phyloP scores from a whole-genome alignment of 1,140 invertebrate species.

The Phortica variegata region DNA sequence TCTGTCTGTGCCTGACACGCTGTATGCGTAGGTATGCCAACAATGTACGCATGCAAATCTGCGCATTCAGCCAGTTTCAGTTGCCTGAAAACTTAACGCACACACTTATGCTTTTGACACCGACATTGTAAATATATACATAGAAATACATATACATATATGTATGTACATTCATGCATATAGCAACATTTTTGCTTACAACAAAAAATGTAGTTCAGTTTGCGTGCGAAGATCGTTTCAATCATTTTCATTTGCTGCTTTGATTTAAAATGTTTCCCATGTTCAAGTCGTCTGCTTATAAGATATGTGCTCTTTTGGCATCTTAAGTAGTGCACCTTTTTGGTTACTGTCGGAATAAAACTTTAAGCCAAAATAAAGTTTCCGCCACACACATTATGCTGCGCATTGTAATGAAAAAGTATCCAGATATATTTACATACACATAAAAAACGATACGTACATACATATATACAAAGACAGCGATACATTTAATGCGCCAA shows the following conservation, averaged over 20 bases:
- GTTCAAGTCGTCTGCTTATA: too few relatives aligned
- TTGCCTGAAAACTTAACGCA: slow-evolving; percentile 5
- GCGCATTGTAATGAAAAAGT: neutral
- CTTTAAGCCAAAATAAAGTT: slow-evolving; percentile 23
- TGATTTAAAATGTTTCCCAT: slow-evolving; percentile 53
- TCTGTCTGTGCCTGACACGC: slow-evolving; percentile 21
- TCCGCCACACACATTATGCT: neutral
- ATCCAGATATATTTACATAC: neutral
- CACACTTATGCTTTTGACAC: slow-evolving; percentile 18
- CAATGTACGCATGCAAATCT: slow-evolving; percentile 53
- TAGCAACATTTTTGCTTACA: neutral
- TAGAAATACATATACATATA: slow-evolving; percentile 11
- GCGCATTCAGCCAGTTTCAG: slow-evolving; percentile 28
- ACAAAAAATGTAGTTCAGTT: slow-evolving; percentile 11
- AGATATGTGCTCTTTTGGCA: too few relatives aligned
- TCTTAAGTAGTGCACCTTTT: too few relatives aligned
- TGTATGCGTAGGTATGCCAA: slow-evolving; percentile 53
- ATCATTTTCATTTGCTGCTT: slow-evolving; percentile 42
- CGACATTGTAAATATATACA: neutral
- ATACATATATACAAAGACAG: too few relatives aligned
- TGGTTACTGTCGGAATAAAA: slow-evolving; percentile 18
- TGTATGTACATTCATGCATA: slow-evolving; percentile 18
- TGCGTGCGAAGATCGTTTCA: slow-evolving; percentile 47
- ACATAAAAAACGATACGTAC: too few relatives aligned
- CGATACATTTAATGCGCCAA: too few relatives aligned